Evolutionary conservation across 2,113 vertebrate genomes (phyloP).

Genomic region (Alethe castanea): DNA sequence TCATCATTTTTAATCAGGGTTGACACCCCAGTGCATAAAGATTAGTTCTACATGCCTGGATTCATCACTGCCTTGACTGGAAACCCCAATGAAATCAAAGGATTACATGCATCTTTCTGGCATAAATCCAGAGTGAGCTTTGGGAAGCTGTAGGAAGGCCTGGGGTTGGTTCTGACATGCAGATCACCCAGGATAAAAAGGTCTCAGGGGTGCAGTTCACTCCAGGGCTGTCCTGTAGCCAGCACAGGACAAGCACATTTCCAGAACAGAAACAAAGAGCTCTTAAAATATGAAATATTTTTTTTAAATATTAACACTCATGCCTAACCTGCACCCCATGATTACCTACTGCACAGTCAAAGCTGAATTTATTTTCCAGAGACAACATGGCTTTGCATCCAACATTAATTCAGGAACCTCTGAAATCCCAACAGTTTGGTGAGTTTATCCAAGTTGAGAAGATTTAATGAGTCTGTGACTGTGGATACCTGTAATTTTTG

Average conservation of each 20-base stretch:
- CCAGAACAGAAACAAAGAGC: not conserved
- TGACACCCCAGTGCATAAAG: not conserved
- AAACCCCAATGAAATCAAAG: not conserved
- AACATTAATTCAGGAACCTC: not conserved
- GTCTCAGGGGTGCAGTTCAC: not conserved
- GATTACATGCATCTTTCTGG: not conserved
- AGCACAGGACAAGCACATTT: not conserved
- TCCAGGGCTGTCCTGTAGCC: not conserved
- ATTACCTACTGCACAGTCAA: not conserved
- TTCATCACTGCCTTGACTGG: not conserved
- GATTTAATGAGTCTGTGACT: not conserved
- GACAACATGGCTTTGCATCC: not conserved
- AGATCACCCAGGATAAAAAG: not conserved
- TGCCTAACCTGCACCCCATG: not conserved
- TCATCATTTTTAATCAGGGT: not conserved
- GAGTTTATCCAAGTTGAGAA: not conserved
- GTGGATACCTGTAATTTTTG: not conserved
- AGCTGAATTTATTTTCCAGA: not conserved
- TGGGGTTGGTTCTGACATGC: not conserved
- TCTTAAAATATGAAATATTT: not conserved
- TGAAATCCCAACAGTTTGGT: not conserved
- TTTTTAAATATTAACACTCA: fast-evolving
- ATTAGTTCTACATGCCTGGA: not conserved
- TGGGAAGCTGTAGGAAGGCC: not conserved
- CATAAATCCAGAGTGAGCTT: not conserved